Conservation (phyloP, 2,797 vertebrate species). For the Ficedula albicollis region DNA sequence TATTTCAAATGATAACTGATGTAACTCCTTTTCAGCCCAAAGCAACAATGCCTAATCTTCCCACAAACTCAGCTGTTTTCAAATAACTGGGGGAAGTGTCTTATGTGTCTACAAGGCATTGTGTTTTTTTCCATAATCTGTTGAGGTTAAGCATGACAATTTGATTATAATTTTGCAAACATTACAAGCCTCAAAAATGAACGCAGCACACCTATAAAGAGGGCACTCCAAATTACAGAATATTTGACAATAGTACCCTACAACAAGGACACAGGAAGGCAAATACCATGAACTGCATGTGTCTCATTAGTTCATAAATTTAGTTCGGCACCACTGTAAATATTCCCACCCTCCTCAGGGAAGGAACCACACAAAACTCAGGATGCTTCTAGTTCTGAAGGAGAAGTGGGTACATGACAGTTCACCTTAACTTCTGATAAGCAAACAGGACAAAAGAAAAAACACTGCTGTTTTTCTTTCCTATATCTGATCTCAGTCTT, state of each 20-base stretch:
- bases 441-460: neutral
- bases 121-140: neutral
- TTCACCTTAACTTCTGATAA: neutral
- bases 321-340: neutral
- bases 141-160: neutral
- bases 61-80: neutral
- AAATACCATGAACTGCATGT: neutral
- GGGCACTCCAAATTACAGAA: neutral
- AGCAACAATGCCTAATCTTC: constrained; percentile 6
- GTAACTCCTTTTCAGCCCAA: constrained; percentile 42
- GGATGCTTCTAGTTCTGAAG: neutral
- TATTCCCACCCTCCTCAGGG: neutral
- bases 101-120: neutral
- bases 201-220: neutral
- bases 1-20: constrained; percentile 3
- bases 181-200: neutral
- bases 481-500: neutral
- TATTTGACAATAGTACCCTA: neutral
- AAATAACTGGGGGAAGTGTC: fast-evolving
- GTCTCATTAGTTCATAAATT: neutral
- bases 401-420: neutral
- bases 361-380: neutral
- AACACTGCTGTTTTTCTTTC: neutral
- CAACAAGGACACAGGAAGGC: neutral
- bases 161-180: neutral